Evolutionary conservation across 2,888 invertebrate species (phyloP).

Genomic region (Drosophila emarginata): DNA sequence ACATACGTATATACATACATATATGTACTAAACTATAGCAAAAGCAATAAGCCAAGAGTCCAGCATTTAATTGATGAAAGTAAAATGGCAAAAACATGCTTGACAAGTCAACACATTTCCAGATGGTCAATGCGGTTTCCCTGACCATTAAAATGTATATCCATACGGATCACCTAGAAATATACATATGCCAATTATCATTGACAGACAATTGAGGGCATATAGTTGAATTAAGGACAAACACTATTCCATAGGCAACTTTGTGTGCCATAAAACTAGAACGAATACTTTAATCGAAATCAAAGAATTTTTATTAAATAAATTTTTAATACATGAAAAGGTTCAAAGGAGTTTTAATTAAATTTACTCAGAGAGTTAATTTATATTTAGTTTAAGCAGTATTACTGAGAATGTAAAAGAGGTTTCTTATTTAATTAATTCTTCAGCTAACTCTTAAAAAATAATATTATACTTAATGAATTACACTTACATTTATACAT

Average conservation of each 20-base stretch:
- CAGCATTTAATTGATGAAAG: constrained; percentile 5
- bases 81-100: constrained; percentile 2
- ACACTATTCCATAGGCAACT: neutral
- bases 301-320: too few species aligned
- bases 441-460: too few species aligned
- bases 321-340: too few species aligned
- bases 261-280: too few species aligned
- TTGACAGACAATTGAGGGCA: neutral
- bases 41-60: neutral
- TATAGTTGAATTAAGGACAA: neutral
- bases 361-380: too few species aligned
- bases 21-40: neutral
- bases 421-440: too few species aligned
- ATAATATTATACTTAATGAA: too few species aligned
- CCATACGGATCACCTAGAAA: neutral
- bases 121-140: neutral
- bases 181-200: neutral
- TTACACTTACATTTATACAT: too few species aligned
- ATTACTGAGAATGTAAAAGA: too few species aligned
- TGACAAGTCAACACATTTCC: neutral
- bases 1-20: neutral
- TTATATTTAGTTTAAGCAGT: too few species aligned
- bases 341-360: too few species aligned
- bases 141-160: neutral
- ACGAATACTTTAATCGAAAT: too few species aligned